A percentile compares a stretch with the other conserved stretches of the same genome.
Evolutionary conservation across 2,797 vertebrate species (phyloP).

Genomic region (Ispidina lecontei): DNA sequence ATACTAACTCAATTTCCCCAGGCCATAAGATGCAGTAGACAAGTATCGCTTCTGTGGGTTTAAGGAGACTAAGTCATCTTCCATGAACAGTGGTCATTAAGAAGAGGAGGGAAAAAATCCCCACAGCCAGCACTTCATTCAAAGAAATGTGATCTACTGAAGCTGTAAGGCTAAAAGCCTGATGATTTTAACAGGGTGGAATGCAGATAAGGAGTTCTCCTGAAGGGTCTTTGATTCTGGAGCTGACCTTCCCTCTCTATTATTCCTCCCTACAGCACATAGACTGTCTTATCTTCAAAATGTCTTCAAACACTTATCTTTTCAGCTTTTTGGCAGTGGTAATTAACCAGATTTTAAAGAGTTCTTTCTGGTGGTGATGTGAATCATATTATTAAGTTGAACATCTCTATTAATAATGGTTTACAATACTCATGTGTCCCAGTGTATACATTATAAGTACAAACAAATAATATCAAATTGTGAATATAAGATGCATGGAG

Average conservation of each 20-base stretch:
- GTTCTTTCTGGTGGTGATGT: neutral
- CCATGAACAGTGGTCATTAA: neutral
- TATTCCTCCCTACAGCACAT: neutral
- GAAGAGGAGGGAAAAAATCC: neutral
- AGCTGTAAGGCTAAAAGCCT: neutral
- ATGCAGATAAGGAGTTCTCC: neutral
- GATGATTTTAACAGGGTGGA: neutral
- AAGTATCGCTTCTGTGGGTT: neutral
- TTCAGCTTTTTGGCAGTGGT: neutral
- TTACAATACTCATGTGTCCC: neutral
- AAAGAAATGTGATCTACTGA: neutral
- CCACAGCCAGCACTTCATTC: neutral
- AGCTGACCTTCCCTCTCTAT: neutral
- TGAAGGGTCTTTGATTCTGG: constrained; percentile 22
- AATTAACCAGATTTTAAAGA: constrained; percentile 16
- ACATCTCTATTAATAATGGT: neutral
- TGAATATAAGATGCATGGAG: neutral
- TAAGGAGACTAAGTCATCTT: neutral
- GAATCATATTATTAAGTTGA: neutral
- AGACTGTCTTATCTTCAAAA: constrained; percentile 11
- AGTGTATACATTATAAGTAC: neutral
- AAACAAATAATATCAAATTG: constrained; percentile 12
- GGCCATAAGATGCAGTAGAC: neutral
- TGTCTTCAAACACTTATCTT: neutral
- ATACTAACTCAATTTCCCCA: neutral